Percentiles rank a stretch among this genome's conserved stretches.
These are phyloP conservation scores for Falco biarmicus DNA, from an alignment of 2,797 vertebrate species.

Conservation along the genomic window DNA sequence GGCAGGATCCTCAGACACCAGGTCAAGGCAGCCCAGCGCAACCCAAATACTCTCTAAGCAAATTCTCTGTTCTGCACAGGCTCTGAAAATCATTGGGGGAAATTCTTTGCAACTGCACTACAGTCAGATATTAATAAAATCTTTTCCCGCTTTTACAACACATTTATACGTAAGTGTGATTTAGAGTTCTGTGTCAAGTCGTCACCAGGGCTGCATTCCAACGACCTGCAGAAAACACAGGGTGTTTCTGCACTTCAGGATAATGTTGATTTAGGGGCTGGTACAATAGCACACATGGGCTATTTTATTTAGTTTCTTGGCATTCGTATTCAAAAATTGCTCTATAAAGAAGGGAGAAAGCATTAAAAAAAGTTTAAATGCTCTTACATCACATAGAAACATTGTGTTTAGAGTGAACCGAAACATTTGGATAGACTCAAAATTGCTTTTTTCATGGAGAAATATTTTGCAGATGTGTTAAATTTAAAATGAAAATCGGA, in stretches of 20 bases:
- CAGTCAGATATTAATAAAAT: not conserved
- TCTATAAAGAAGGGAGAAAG: constrained; percentile 19
- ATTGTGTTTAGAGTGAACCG: not conserved
- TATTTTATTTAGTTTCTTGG: constrained; percentile 23
- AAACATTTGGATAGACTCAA: constrained; percentile 25
- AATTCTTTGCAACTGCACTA: not conserved
- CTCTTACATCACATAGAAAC: constrained; percentile 53
- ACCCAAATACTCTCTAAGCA: accelerated
- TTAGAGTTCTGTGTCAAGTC: not conserved
- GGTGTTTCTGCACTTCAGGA: not conserved
- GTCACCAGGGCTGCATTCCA: not conserved
- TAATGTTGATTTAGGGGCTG: constrained; percentile 51
- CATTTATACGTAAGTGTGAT: not conserved
- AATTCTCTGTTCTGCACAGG: not conserved
- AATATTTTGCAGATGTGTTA: constrained; percentile 44
- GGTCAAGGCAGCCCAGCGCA: accelerated
- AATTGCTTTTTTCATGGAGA: constrained; percentile 45
- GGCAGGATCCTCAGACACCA: not conserved
- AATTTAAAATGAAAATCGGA: constrained; percentile 44
- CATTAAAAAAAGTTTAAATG: constrained; percentile 55
- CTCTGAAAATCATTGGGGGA: not conserved
- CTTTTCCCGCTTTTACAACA: not conserved
- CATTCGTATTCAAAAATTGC: constrained; percentile 51
- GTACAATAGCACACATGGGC: constrained; percentile 2
- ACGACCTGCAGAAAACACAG: not conserved